Conservation (phyloP, 2,797 vertebrate species). For the Acipenser oxyrinchus region DNA sequence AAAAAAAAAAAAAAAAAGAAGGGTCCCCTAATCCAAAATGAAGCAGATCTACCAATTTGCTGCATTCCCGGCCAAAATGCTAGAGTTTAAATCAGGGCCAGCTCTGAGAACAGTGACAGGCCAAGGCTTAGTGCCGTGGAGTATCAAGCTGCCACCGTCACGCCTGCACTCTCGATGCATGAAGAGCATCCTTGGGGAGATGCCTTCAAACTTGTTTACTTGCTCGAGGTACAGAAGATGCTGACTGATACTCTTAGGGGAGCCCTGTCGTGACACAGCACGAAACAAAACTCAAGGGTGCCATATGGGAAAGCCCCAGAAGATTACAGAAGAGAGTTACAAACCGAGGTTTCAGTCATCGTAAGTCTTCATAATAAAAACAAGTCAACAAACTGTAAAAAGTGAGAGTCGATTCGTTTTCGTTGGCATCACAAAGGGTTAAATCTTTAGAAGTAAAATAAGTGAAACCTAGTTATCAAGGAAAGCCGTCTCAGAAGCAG, state of each 20-base stretch:
- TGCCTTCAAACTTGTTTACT: neutral
- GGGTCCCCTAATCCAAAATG: conserved; percentile 43
- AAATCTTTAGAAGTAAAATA: too few relatives aligned
- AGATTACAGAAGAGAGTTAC: too few relatives aligned
- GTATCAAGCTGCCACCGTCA: neutral
- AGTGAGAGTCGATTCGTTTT: too few relatives aligned
- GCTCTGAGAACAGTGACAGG: neutral
- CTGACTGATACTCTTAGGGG: neutral
- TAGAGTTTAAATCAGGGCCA: too few relatives aligned
- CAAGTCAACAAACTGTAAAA: too few relatives aligned
- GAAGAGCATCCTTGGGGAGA: neutral
- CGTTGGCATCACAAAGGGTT: too few relatives aligned
- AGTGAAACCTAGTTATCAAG: too few relatives aligned
- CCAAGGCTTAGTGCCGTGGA: neutral
- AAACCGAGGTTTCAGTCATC: too few relatives aligned
- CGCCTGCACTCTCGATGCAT: neutral
- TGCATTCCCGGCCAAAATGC: conserved; percentile 13
- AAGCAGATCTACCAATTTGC: conserved; percentile 40
- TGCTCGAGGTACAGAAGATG: neutral
- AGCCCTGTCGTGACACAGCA: neutral
- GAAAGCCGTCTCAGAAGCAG: too few relatives aligned
- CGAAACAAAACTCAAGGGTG: too few relatives aligned
- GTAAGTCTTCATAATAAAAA: too few relatives aligned
- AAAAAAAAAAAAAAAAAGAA: conserved; percentile 55
- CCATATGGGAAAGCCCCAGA: too few relatives aligned